Base-by-base conservation (phyloP, 53 echinoderm and acorn worm genomes). In the Luidia sarsii region DNA sequence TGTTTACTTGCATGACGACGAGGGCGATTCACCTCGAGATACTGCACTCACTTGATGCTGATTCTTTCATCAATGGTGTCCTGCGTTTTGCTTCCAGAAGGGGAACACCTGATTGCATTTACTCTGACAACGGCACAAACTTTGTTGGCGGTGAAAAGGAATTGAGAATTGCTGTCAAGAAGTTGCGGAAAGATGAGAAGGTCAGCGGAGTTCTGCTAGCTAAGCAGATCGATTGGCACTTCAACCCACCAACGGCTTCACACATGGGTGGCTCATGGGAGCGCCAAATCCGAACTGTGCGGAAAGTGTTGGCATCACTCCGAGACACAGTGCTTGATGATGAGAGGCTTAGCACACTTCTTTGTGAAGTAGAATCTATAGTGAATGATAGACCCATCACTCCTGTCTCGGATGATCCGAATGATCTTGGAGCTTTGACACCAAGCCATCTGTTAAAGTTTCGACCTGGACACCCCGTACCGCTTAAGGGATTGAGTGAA, bases 181-280 rank as follows among this genome's bases (percentile, higher is more conserved):
- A 7, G 51, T 21, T 51, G 51, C 51, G 18, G n/a, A n/a, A n/a
- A n/a, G n/a, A n/a, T n/a, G n/a, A n/a, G n/a, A n/a, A n/a, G n/a
- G n/a, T n/a, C n/a, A n/a, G n/a, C n/a, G n/a, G n/a, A n/a, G n/a
- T n/a, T n/a, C n/a, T n/a, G n/a, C n/a, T n/a, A n/a, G n/a, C 51
- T 15, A 51, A 51, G 15, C 51, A 51, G 6, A 51, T 51, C 3
- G 51, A 51, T 21, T 51, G 51, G 51, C 51, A 21, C 3, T 51
- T 51, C 51, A 51, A 51, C 18, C 51, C 5, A 4, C 51, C 51
- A 15, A 38, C 82, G 55, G 86, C 82, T 14, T 90, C 90, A 14
- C 90, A 91, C 29, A 67, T 66, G 35, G 91, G 87, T 33, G 91
- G 91, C 10, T 87, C 83, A 2, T 91, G 91, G 87, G 91, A 87